Evolutionary conservation across 2,113 vertebrate species (phyloP), one percentile per base, ranked within the genome.

Genomic region (Zeus faber): DNA sequence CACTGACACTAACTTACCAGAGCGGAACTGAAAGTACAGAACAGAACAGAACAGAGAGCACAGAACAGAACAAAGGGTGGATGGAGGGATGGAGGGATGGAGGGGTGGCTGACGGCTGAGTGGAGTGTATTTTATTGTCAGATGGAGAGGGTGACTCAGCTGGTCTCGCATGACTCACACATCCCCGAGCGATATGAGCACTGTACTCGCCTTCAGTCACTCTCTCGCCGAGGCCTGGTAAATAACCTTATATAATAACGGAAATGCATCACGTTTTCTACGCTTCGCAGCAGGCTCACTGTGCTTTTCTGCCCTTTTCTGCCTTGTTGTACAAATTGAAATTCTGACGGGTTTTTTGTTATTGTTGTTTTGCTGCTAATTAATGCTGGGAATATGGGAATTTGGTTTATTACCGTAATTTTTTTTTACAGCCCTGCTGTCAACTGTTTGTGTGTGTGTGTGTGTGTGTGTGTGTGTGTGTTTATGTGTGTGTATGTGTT

Each of bases 121-220:
- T n/a, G 54, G 2, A 18, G 17, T 58, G 13, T 27, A 27, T 57
- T 35, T 53, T 26, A 41, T 21, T 20, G 33, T 52, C 26, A n/a
- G 43, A 67, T 43, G 26, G 31, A 51, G 40, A 14, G 14, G 16
- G 27, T 65, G 54, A 76, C 54, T 67, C 62, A 60, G 55, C 46
- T 17, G 25, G 49, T 1, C 21, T 10, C 47, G 21, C 5, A 48
- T 68, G 63, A 61, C 51, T 72, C 59, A 64, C 20, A 45, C 24
- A 43, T 58, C 54, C 44, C 5, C 14, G 17, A 49, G 43, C 27
- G 16, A 6, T 49, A 9, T 1, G 39, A 41, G 39, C 5, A 5
- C 6, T 35, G 7, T 35, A 35, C 20, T 9, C 17, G 24, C 16
- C 26, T 22, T 27, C 26, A 51, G 48, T 52, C 7, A 37, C 44